Conservation (phyloP, 2,797 vertebrate genomes). For the Bucorvus abyssinicus region DNA sequence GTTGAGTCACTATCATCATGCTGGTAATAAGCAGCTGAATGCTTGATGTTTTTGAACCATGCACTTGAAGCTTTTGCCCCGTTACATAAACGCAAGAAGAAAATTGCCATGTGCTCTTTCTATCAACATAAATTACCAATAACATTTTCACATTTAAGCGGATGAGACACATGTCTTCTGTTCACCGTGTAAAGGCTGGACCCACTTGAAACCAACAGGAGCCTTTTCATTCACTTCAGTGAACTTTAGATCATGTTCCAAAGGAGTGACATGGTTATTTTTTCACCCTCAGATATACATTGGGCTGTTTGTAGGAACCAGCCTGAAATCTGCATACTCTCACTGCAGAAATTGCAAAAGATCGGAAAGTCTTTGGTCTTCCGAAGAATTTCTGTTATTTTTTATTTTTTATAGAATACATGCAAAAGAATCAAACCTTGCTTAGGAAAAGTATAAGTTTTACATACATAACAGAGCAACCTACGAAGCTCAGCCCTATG, state of each 20-base stretch:
- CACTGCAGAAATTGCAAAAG: background rate
- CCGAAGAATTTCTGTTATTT: background rate
- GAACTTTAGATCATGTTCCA: conserved; percentile 34
- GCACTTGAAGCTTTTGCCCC: conserved; percentile 84
- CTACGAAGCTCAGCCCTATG: conserved; percentile 70
- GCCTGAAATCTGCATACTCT: background rate
- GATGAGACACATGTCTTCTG: conserved; percentile 73
- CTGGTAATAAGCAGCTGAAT: conserved; percentile 75
- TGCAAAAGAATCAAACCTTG: background rate
- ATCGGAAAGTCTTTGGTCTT: background rate
- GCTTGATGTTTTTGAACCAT: conserved; percentile 73
- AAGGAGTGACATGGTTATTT: conserved; percentile 70
- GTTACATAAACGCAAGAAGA: conserved; percentile 59
- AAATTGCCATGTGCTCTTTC: conserved; percentile 75
- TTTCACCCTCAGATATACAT: conserved; percentile 50
- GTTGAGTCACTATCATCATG: conserved; percentile 80
- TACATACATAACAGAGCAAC: background rate
- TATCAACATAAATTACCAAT: conserved; percentile 75
- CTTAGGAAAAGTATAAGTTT: background rate
- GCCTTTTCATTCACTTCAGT: conserved; percentile 57
- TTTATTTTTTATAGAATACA: background rate
- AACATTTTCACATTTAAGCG: conserved; percentile 74
- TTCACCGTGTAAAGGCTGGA: conserved; percentile 53
- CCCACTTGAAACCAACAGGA: conserved; percentile 46
- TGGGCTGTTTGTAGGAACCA: conserved; percentile 27